Conservation (phyloP, 2,888 invertebrate genomes). For the Napeogenes inachia region DNA sequence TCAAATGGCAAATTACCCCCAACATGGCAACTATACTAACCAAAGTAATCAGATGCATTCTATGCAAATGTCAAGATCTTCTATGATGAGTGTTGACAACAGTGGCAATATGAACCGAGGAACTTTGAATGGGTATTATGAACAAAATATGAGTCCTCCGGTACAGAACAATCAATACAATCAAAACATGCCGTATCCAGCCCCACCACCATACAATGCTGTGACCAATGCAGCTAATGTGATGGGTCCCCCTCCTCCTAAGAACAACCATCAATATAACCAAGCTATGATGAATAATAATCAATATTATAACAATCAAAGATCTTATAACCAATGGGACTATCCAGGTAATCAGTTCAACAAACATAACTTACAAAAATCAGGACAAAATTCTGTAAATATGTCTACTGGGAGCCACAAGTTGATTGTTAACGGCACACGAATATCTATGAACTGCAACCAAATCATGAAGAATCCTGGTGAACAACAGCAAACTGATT, state of each 20-base stretch:
- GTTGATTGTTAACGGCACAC: constrained; percentile 44
- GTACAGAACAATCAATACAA: constrained; percentile 53
- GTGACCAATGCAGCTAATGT: constrained; percentile 64
- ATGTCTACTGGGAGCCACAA: constrained; percentile 72
- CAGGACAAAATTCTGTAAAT: constrained; percentile 61
- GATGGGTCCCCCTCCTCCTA: constrained; percentile 71
- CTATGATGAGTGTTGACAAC: constrained; percentile 70
- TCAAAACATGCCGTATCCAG: constrained; percentile 63
- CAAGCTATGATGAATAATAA: constrained; percentile 72
- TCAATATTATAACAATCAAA: constrained; percentile 68
- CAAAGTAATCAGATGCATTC: constrained; percentile 61
- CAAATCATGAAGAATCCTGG: constrained; percentile 50
- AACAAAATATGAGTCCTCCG: constrained; percentile 50
- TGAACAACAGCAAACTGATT: constrained; percentile 67
- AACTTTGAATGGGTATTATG: constrained; percentile 61
- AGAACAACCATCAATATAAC: constrained; percentile 70
- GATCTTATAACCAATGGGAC: constrained; percentile 69
- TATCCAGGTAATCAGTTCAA: constrained; percentile 67
- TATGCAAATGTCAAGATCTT: constrained; percentile 68
- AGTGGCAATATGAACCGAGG: constrained; percentile 65
- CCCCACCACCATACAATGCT: constrained; percentile 65
- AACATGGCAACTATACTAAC: constrained; percentile 51
- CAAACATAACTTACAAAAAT: constrained; percentile 66
- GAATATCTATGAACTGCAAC: constrained; percentile 48
- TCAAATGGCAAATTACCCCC: constrained; percentile 59